Conservation (phyloP, 2,888 invertebrate genomes). For the Scaptomyza caliginosa region DNA sequence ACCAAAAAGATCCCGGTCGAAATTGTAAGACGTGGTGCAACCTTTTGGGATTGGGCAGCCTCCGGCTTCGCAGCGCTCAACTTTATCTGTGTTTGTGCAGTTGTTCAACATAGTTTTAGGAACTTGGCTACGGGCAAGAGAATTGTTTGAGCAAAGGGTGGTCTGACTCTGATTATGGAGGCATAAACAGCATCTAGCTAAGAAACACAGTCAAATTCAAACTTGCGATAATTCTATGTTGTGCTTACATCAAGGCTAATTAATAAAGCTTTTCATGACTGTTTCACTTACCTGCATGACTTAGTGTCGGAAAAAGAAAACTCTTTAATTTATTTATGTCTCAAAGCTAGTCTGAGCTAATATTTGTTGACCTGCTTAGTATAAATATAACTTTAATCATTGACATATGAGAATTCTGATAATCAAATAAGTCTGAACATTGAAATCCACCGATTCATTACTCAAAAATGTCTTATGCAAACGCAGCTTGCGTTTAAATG, state of each 20-base stretch:
- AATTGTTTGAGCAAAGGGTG: background rate
- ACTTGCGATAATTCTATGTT: conserved; percentile 35
- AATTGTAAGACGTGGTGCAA: conserved; percentile 10
- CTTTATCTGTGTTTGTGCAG: conserved; percentile 63
- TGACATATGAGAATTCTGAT: no score
- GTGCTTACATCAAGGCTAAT: conserved; percentile 11
- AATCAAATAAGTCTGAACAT: no score
- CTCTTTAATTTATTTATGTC: no score
- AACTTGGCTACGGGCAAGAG: background rate
- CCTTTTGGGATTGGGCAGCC: background rate
- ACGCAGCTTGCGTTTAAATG: conserved; percentile 6
- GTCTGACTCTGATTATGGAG: conserved; percentile 15
- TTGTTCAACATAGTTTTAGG: conserved; percentile 28
- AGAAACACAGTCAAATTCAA: conserved; percentile 4
- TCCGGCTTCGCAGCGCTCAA: conserved; percentile 18
- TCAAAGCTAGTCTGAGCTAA: no score
- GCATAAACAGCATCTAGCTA: conserved; percentile 27
- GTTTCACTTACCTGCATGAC: background rate
- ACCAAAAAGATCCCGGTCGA: conserved; percentile 7
- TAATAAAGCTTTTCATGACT: background rate
- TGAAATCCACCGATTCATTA: background rate
- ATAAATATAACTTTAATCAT: background rate
- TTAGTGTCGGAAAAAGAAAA: no score
- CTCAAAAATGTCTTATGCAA: background rate
- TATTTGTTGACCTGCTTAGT: no score